These are phyloP conservation scores for Mythimna ferrago DNA, from an alignment of 2,888 invertebrate species.

Conservation along the genomic window DNA sequence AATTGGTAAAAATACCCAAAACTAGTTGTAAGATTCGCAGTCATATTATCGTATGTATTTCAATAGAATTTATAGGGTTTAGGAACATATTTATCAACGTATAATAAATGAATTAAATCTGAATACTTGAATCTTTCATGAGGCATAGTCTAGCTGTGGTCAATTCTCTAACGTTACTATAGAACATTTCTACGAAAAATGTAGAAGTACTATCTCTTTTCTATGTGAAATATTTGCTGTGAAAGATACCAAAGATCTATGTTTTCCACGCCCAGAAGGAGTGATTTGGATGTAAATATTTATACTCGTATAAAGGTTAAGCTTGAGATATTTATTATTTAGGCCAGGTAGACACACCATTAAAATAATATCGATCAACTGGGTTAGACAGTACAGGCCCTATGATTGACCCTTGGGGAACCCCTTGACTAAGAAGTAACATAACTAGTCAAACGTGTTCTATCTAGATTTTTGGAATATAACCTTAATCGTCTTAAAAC, in stretches of 20 bases:
- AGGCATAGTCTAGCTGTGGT: conserved; percentile 43
- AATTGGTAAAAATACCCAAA: neutral
- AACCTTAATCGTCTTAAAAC: neutral
- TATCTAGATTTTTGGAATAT: neutral
- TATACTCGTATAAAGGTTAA: conserved; percentile 23
- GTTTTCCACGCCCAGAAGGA: conserved; percentile 32
- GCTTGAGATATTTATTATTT: conserved; percentile 42
- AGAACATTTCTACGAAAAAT: conserved; percentile 4
- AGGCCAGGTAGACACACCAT: neutral
- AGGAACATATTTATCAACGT: conserved; percentile 52
- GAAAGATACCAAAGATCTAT: conserved; percentile 63
- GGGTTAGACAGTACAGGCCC: neutral
- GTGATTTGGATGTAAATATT: conserved; percentile 65
- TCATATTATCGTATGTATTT: conserved; percentile 48
- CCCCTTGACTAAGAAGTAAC: neutral
- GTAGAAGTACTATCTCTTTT: conserved; percentile 1
- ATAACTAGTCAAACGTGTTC: neutral
- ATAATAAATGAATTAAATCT: conserved; percentile 40
- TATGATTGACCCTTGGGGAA: conserved; percentile 16
- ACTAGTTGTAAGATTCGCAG: conserved; percentile 42
- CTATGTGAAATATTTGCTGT: conserved; percentile 35
- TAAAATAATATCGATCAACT: neutral
- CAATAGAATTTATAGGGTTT: conserved; percentile 49
- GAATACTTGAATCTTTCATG: conserved; percentile 37
- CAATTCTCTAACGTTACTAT: conserved; percentile 38